Evolutionary conservation across 2,888 invertebrate species (phyloP).

Genomic region (Mimas tiliae): DNA sequence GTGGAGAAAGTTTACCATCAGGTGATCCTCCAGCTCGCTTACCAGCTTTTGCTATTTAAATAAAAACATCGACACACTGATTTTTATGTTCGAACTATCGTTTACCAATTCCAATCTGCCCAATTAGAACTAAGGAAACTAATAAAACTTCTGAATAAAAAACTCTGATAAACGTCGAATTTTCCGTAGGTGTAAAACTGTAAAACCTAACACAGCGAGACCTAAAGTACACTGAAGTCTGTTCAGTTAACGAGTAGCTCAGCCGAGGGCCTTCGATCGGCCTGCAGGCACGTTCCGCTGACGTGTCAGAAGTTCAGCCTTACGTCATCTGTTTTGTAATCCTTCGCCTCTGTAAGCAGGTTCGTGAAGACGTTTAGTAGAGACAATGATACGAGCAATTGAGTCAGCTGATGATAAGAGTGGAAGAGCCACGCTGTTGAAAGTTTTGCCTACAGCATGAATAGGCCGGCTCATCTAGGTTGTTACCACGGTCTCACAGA

Average conservation of each 20-base stretch:
- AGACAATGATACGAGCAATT: background rate
- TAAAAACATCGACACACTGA: too few species aligned
- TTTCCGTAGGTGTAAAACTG: background rate
- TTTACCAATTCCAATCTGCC: too few species aligned
- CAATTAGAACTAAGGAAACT: background rate
- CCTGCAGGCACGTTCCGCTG: conserved; percentile 13
- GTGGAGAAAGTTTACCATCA: too few species aligned
- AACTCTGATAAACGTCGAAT: background rate
- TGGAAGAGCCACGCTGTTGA: too few species aligned
- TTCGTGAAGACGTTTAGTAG: background rate
- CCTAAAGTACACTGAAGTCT: background rate
- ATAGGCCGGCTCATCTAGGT: too few species aligned
- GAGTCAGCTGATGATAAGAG: too few species aligned
- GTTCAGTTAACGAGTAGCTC: conserved; percentile 4
- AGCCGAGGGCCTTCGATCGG: background rate
- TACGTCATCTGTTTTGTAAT: background rate
- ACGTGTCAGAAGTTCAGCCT: background rate
- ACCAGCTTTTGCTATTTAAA: too few species aligned
- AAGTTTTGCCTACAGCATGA: too few species aligned
- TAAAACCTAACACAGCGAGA: background rate
- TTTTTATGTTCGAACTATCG: too few species aligned
- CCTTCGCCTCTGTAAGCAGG: background rate
- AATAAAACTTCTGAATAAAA: too few species aligned
- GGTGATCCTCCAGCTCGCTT: too few species aligned
- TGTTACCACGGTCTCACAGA: too few species aligned